These are phyloP conservation scores for Rhyacophila evoluta DNA, from an alignment of 2,888 invertebrate species.

Conservation along the genomic window DNA sequence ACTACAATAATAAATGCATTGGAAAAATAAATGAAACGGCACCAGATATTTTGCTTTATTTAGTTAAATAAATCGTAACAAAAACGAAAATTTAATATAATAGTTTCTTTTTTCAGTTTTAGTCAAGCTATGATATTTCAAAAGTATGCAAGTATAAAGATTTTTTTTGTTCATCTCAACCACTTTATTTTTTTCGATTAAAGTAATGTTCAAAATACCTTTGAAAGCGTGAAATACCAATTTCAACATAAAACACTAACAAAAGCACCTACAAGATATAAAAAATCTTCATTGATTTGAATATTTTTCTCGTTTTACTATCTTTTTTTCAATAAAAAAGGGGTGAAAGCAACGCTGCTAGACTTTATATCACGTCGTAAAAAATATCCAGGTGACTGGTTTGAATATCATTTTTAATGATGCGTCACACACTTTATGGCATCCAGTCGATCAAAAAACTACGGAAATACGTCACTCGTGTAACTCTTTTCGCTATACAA, in stretches of 20 bases:
- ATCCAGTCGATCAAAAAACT: constrained; percentile 5
- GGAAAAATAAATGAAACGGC: too few species aligned
- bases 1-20: too few species aligned
- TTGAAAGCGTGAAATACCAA: background rate
- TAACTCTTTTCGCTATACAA: background rate
- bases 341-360: constrained; percentile 1
- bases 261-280: background rate
- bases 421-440: constrained; percentile 17
- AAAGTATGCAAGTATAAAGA: too few species aligned
- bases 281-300: constrained; percentile 2
- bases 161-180: too few species aligned
- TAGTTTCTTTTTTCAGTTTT: too few species aligned
- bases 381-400: constrained; percentile 20
- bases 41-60: too few species aligned
- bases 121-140: too few species aligned
- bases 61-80: too few species aligned
- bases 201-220: background rate
- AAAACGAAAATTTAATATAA: too few species aligned
- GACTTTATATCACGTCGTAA: constrained; percentile 12
- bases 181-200: too few species aligned
- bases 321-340: constrained; percentile 16
- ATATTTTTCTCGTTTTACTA: background rate
- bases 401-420: constrained; percentile 24
- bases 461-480: background rate
- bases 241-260: background rate